Percentiles rank a stretch among this genome's conserved stretches.
Evolutionary conservation across 1,140 invertebrate genomes (phyloP).

Genomic region (Ostrea edulis): DNA sequence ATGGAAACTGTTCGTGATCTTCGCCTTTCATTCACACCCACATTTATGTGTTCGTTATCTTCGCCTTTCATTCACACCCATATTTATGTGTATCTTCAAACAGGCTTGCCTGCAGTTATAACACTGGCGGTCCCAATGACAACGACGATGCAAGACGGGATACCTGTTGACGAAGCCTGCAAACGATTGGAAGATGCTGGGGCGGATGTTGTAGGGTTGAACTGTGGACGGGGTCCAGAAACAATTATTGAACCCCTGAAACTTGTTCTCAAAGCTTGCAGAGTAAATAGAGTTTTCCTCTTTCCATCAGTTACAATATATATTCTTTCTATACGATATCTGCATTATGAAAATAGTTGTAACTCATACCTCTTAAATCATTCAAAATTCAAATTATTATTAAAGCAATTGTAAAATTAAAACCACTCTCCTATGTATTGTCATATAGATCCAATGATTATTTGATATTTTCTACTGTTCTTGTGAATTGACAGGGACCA

Average conservation of each 20-base stretch:
- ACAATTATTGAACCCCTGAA: slow-evolving; percentile 64
- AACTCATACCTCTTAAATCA: too few relatives aligned
- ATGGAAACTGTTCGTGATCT: too few relatives aligned
- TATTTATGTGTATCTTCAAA: background rate
- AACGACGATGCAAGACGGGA: slow-evolving; percentile 48
- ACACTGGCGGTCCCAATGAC: slow-evolving; percentile 50
- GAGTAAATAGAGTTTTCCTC: slow-evolving; percentile 46
- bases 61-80: too few relatives aligned
- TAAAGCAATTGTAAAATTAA: background rate
- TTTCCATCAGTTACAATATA: background rate
- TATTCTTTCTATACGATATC: too few relatives aligned
- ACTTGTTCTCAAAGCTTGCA: slow-evolving; percentile 61
- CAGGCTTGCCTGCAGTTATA: slow-evolving; percentile 61
- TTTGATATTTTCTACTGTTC: background rate
- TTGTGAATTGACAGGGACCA: slow-evolving; percentile 59
- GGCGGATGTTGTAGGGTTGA: slow-evolving; percentile 69
- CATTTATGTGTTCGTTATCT: too few relatives aligned
- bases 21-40: too few relatives aligned
- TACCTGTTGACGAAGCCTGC: slow-evolving; percentile 60
- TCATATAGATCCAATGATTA: background rate
- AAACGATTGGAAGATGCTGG: slow-evolving; percentile 63
- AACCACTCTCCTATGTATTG: background rate
- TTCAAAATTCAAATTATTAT: background rate
- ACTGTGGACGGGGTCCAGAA: slow-evolving; percentile 66
- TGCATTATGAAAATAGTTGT: too few relatives aligned